Evolutionary conservation across 2,113 vertebrate genomes (phyloP), one percentile per base, ranked within the genome.

Genomic region (Cochlearius cochlearius): DNA sequence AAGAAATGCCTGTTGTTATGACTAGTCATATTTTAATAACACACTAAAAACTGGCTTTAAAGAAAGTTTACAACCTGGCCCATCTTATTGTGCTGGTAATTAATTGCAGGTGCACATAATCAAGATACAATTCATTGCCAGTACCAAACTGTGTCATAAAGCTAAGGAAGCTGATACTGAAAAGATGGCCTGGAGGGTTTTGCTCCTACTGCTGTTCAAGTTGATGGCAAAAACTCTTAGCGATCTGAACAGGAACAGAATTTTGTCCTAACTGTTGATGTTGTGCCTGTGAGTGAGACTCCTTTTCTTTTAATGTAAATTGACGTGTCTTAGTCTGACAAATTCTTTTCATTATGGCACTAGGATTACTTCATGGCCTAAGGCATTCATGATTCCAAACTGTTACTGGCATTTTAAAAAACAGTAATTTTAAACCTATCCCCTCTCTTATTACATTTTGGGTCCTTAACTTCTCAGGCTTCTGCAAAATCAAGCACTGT

Each of bases 261-360:
- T 95, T 94, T 80, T 15, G 18, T 84, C 68, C 30, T 52, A 84
- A 59, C 15, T 52, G 11, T 52, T 84, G 21, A 69, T 59, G 26
- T 25, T 90, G 34, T 64, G 84, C 36, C 50, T 90, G 8, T 75
- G 72, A 84, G n/a, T 85, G 29, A 94, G 21, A 25, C 5, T 84
- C 8, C 36, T 90, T 95, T 89, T 52, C 45, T 85, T 94, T 88
- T 88, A 93, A 95, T 77, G 66, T 80, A 85, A 94, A 94, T 94
- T 90, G 81, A 87, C 50, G 55, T 60, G 39, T 53, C 38, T 89
- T 90, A 69, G 15, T 71, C 78, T 93, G 83, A 88, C 52, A 95
- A 96, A 94, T 67, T 89, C n/a, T 96, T 94, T 95, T 96, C 82
- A 94, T 97, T 97, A 92, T 34, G 32, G 39, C 26, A 20, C 69